Evolutionary conservation across 2,888 invertebrate species (phyloP).

Genomic region (Drosophila sordidula): DNA sequence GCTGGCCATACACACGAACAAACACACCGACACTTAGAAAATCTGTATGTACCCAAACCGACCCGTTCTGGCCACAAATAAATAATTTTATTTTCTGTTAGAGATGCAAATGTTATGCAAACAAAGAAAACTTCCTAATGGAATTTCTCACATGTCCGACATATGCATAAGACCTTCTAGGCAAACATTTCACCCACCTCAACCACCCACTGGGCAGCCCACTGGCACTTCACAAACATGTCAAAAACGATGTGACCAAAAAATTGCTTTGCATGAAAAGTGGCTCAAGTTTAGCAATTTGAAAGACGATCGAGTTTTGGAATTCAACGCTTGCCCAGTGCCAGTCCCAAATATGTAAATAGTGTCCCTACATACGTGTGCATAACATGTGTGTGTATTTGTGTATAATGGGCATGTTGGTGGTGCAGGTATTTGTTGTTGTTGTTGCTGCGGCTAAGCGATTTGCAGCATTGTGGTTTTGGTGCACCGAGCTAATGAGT

Average conservation of each 20-base stretch:
- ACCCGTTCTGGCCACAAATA: slow-evolving; percentile 59
- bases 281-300: slow-evolving; percentile 36
- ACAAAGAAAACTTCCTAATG: slow-evolving; percentile 78
- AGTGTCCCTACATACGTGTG: not conserved
- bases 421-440: not conserved
- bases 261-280: slow-evolving; percentile 20
- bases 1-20: slow-evolving; percentile 12
- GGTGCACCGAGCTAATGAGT: slow-evolving; percentile 78
- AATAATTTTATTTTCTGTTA: slow-evolving; percentile 73
- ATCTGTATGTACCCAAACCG: slow-evolving; percentile 30
- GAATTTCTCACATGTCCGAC: slow-evolving; percentile 78
- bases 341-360: slow-evolving; percentile 28
- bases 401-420: not conserved
- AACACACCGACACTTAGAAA: slow-evolving; percentile 3
- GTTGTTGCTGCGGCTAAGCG: slow-evolving; percentile 44
- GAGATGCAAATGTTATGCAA: slow-evolving; percentile 77
- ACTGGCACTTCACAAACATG: slow-evolving; percentile 61
- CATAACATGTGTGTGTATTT: not conserved
- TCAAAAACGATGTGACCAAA: slow-evolving; percentile 50
- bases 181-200: slow-evolving; percentile 51
- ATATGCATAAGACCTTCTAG: slow-evolving; percentile 77
- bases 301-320: slow-evolving; percentile 36
- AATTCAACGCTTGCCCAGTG: slow-evolving; percentile 5
- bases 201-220: slow-evolving; percentile 21
- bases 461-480: slow-evolving; percentile 73